Conservation (phyloP, 2,888 invertebrate species). For the Orthosia incerta region DNA sequence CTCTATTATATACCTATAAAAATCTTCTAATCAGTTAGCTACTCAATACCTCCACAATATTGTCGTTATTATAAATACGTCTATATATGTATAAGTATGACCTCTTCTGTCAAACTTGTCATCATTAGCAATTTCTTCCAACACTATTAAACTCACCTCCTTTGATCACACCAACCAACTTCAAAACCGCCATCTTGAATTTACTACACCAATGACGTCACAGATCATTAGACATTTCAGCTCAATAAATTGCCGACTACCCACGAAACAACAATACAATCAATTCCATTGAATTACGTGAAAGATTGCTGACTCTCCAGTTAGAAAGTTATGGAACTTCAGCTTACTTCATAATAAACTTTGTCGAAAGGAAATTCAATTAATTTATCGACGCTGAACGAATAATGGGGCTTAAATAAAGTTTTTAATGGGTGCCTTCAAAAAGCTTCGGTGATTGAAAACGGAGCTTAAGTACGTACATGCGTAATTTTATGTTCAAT, state of each 20-base stretch:
- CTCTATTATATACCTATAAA: not conserved
- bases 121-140: not conserved
- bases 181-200: conserved; percentile 11
- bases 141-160: not conserved
- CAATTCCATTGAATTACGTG: conserved; percentile 68
- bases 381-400: conserved; percentile 80
- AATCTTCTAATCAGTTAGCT: not conserved
- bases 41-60: too few relatives aligned
- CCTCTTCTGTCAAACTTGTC: not conserved
- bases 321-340: conserved; percentile 71
- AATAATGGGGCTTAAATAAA: conserved; percentile 75
- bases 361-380: conserved; percentile 78
- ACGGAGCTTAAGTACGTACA: conserved; percentile 21
- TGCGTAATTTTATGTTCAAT: conserved; percentile 23
- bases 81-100: too few relatives aligned
- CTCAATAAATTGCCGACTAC: conserved; percentile 55
- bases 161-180: conserved; percentile 5
- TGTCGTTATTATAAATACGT: not conserved
- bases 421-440: conserved; percentile 72
- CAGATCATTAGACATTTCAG: conserved; percentile 54
- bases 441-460: conserved; percentile 52
- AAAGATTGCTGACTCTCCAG: conserved; percentile 69
- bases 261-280: conserved; percentile 65
- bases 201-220: conserved; percentile 32
- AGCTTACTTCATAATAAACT: conserved; percentile 77